Base-by-base conservation (phyloP, 2,888 invertebrate genomes). In the Orthosia gothica region DNA sequence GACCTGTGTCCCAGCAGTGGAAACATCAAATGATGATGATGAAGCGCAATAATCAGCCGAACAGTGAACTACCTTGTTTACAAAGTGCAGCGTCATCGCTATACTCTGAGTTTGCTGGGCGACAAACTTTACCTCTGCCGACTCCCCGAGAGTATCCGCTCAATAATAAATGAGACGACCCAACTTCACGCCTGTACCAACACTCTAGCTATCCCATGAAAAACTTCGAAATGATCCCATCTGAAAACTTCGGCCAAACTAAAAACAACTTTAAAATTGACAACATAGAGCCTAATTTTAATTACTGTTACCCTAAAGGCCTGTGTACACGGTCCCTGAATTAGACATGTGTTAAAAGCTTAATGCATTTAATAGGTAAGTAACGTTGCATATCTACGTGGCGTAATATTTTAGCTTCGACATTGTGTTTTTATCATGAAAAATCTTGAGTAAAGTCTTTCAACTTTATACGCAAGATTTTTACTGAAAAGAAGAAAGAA, bases 131-230 rank as follows among this genome's bases (percentile, higher is more conserved):
- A 88, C 85, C 86, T 88, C 85, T 80, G 71, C 82, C 85, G 90
- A 90, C 90, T 91, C 90, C 89, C 90, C 86, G 89, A 91, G 91
- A 94, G 92, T 93, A 95, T 94, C 91, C 91, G 88, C 89, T 96
- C 93, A 96, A 96, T 96, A 96, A 96, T 96, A 96, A 94, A 96
- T 95, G 95, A 95, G 95, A 94, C 92, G 94, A 93, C 92, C 94
- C 91, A 95, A 95, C 95, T 96, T 95, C 92, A 90, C 93, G 93
- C 94, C 92, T 90, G 89, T 89, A 90, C 94, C 92, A 91, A 94
- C 95, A 94, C 95, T 92, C 90, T 89, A 91, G 92, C 92, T 92
- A 89, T 89, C 88, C 90, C 87, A 89, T 88, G 90, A 89, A 92
- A 91, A 91, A 94, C 91, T 92, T 93, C 86, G 85, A 88, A 92